Conservation (phyloP, 1,140 invertebrate species). For the Scaptomyza montana region DNA sequence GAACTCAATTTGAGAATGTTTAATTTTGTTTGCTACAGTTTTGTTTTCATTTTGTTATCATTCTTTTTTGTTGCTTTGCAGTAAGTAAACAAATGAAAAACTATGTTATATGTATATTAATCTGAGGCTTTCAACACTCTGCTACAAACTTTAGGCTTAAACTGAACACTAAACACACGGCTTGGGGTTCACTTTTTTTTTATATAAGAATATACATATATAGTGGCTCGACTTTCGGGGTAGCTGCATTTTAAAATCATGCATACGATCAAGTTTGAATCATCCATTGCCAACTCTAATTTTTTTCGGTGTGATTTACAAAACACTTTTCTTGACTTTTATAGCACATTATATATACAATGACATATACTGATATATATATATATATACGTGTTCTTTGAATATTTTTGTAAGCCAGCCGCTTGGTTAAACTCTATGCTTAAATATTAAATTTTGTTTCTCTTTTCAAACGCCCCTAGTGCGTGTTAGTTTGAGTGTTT, state of each 20-base stretch:
- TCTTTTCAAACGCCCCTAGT: slow-evolving; percentile 35
- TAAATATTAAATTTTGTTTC: slow-evolving; percentile 47
- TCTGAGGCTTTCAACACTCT: neutral
- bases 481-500: slow-evolving; percentile 27
- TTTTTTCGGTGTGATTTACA: slow-evolving; percentile 5
- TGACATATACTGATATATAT: slow-evolving; percentile 5
- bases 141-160: slow-evolving; percentile 4
- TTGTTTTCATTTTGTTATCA: neutral
- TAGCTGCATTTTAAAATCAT: neutral
- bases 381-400: slow-evolving; percentile 11
- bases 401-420: slow-evolving; percentile 23
- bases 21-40: neutral
- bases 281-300: slow-evolving; percentile 18
- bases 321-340: slow-evolving; percentile 7
- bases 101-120: slow-evolving; percentile 3
- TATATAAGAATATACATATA: slow-evolving; percentile 5
- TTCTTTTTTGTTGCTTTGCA: slow-evolving; percentile 9
- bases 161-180: slow-evolving; percentile 9
- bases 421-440: slow-evolving; percentile 64
- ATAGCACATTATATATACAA: slow-evolving; percentile 19
- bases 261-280: neutral
- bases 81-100: slow-evolving; percentile 8
- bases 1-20: slow-evolving; percentile 24
- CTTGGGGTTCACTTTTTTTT: neutral
- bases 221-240: neutral